phyloP scores from a whole-genome alignment of 2,113 vertebrate genomes.

The Nymphicus hollandicus region DNA sequence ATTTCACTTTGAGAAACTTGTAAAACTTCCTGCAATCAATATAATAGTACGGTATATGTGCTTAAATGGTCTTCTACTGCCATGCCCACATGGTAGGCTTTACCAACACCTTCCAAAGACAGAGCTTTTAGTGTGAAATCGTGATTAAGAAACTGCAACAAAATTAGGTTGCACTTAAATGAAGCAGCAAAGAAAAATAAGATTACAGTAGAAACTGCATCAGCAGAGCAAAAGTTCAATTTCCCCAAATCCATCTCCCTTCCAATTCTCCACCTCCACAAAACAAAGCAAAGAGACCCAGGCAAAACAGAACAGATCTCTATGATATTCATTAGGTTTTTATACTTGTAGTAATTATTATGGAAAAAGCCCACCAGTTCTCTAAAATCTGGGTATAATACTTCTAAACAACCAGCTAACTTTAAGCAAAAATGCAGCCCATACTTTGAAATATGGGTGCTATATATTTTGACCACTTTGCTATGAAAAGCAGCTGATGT shows the following conservation, averaged over 20 bases:
- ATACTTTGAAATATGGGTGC: neutral
- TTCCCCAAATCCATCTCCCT: neutral
- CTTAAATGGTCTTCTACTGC: neutral
- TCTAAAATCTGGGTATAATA: neutral
- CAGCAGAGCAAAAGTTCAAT: neutral
- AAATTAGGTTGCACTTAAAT: neutral
- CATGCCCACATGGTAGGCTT: neutral
- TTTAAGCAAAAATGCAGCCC: neutral
- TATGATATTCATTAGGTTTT: neutral
- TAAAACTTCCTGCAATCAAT: conserved; percentile 35
- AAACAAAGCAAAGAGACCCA: neutral
- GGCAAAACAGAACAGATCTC: neutral
- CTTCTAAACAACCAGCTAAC: neutral
- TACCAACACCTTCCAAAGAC: neutral
- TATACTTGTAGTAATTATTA: neutral
- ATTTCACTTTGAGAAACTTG: conserved; percentile 68
- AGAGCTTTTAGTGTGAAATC: neutral
- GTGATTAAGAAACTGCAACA: neutral
- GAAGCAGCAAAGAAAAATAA: neutral
- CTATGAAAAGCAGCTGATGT: neutral
- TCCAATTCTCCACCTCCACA: neutral
- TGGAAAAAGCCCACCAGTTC: neutral
- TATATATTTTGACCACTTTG: neutral
- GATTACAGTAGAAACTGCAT: neutral
- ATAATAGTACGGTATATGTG: neutral